Conservation (phyloP, 2,888 invertebrate genomes). For the Dolichopus griseipennis region DNA sequence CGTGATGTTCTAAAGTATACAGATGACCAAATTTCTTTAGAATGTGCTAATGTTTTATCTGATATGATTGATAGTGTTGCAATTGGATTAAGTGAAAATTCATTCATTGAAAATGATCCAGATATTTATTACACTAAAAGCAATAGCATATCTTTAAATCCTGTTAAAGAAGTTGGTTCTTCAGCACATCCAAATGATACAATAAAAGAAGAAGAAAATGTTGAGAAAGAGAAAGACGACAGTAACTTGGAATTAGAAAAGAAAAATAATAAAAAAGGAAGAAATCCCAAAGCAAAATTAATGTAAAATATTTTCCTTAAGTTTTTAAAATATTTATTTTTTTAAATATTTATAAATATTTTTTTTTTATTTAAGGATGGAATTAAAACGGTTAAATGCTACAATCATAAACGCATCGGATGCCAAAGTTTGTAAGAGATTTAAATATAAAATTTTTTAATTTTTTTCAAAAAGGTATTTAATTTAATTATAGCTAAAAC, state of each 20-base stretch:
- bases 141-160: conserved; percentile 9
- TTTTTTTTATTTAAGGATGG: conserved; percentile 34
- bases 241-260: not conserved
- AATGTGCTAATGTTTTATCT: conserved; percentile 44
- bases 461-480: not conserved
- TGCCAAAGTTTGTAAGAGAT: conserved; percentile 29
- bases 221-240: not conserved
- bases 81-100: conserved; percentile 50
- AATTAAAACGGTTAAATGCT: conserved; percentile 55
- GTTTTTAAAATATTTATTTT: conserved; percentile 7
- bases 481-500: conserved; percentile 7
- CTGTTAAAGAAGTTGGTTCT: conserved; percentile 23
- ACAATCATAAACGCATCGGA: conserved; percentile 51
- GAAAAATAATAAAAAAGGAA: not conserved
- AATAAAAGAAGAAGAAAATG: not conserved
- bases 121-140: conserved; percentile 26
- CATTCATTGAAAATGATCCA: conserved; percentile 43
- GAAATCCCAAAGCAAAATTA: conserved; percentile 2
- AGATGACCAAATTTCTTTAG: conserved; percentile 25
- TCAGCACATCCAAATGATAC: conserved; percentile 32
- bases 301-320: not conserved
- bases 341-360: too few relatives aligned
- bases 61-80: conserved; percentile 54
- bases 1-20: conserved; percentile 20
- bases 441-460: not conserved